Evolutionary conservation across 30 jellyfish, hydroid and myxozoan species (phyloP), one percentile per base, ranked within the genome.

Genomic region (Hydractinia symbiolongicarpus): DNA sequence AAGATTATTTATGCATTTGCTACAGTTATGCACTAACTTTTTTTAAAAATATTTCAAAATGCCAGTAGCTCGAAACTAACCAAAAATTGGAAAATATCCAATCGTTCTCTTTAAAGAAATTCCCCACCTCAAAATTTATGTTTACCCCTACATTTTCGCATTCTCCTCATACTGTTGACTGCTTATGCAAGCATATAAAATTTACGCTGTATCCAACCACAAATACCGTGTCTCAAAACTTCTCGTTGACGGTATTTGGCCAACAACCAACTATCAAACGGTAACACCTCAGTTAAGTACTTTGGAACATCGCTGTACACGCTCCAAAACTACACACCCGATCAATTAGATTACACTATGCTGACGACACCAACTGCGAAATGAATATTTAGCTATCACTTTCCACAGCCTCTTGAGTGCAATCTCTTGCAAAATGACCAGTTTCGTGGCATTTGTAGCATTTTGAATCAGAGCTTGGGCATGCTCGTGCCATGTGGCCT

Each of bases 391-490:
- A 58, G 72, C 52, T 83, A 9, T 16, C 55, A 67, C 53, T 19
- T 64, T 77, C 79, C 44, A 53, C 88, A 40, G 73, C 94, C 54
- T 75, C 83, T 5, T 70, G 66, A 7, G 86, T 84, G 77, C 97
- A 90, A 61, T 82, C 94, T 44, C 96, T 76, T 9, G 97, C 97
- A 72, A 90, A 90, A 83, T 90, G 97, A 49, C 97, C 97, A 72
- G 55, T 76, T 61, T 86, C 83, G 13, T 84, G 82, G 80, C 97
- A 90, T n/a, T 86, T 91, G 67, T 81, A 90, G 69, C 98, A 91
- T 62, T 81, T 64, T 15, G 67, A 67, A 9, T 72, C 64, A 15
- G 78, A 86, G 53, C 54, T 54, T 19, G 77, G 30, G 61, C 97
- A 91, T 73, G 86, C 96, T 20, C 95, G 77, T 15, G 90, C 95